Conservation (phyloP, 2,797 vertebrate genomes). For the Galaxias olidus region DNA sequence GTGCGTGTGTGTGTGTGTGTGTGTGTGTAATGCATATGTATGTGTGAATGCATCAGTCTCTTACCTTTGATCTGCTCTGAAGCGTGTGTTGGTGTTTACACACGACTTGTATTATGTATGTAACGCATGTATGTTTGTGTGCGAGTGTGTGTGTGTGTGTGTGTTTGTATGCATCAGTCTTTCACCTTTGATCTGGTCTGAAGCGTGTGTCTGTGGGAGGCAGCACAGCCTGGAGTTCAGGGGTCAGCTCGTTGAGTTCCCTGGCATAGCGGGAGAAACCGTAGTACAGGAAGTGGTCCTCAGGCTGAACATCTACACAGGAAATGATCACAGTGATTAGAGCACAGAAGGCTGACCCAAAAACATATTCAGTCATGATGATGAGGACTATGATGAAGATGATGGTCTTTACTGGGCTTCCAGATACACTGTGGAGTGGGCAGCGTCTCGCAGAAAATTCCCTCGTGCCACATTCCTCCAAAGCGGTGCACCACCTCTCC, state of each 20-base stretch:
- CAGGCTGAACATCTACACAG: constrained; percentile 82
- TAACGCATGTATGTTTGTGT: not conserved
- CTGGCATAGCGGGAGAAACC: constrained; percentile 88
- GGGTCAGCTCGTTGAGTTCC: constrained; percentile 87
- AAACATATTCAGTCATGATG: no score
- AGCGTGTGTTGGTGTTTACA: constrained; percentile 86
- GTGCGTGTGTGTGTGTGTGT: not conserved
- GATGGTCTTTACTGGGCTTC: constrained; percentile 84
- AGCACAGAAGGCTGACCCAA: no score
- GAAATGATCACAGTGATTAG: constrained; percentile 6
- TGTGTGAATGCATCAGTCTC: not conserved
- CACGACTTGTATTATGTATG: not conserved
- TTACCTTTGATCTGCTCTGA: constrained; percentile 91
- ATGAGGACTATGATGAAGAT: not conserved
- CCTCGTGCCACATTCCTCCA: constrained; percentile 90
- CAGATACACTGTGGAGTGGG: constrained; percentile 83
- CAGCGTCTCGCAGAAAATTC: constrained; percentile 84
- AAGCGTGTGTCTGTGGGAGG: constrained; percentile 87
- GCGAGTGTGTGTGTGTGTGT: not conserved
- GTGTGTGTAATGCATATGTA: no score
- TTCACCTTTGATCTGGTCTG: constrained; percentile 89
- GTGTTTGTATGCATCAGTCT: not conserved
- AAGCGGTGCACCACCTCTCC: constrained; percentile 88
- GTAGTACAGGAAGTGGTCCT: constrained; percentile 77
- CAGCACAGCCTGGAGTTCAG: constrained; percentile 76